Evolutionary conservation across 2,888 invertebrate genomes (phyloP).

Genomic region (Lithophane socia): DNA sequence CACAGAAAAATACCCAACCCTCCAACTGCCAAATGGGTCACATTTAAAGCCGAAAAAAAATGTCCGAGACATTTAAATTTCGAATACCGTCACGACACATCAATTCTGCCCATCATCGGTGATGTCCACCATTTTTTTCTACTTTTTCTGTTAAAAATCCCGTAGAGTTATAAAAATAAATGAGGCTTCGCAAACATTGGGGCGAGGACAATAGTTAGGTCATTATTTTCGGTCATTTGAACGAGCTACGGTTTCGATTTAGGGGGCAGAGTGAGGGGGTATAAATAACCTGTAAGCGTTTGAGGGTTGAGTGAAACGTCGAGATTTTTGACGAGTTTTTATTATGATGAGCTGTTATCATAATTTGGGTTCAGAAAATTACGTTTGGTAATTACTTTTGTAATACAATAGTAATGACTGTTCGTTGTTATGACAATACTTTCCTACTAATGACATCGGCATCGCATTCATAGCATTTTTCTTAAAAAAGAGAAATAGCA

Average conservation of each 20-base stretch:
- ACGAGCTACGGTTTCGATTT: slow-evolving; percentile 78
- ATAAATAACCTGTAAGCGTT: slow-evolving; percentile 83
- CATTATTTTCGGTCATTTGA: slow-evolving; percentile 90
- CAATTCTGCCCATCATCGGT: slow-evolving; percentile 78
- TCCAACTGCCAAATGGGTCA: slow-evolving; percentile 66
- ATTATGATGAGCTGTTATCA: slow-evolving; percentile 57
- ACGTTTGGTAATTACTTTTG: slow-evolving; percentile 34
- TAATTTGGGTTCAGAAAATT: slow-evolving; percentile 64
- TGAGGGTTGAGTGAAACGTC: slow-evolving; percentile 77
- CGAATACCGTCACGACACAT: slow-evolving; percentile 80
- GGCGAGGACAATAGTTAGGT: slow-evolving; percentile 89
- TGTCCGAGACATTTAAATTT: slow-evolving; percentile 76
- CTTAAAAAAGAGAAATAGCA: neutral
- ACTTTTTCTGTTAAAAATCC: slow-evolving; percentile 84
- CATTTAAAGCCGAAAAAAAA: slow-evolving; percentile 67
- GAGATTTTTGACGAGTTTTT: slow-evolving; percentile 70
- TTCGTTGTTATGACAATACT: neutral
- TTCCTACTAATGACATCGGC: neutral
- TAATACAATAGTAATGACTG: neutral
- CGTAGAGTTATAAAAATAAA: slow-evolving; percentile 87
- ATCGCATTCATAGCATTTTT: neutral
- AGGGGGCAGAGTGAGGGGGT: slow-evolving; percentile 74
- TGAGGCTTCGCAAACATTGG: slow-evolving; percentile 85
- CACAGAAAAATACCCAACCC: slow-evolving; percentile 58
- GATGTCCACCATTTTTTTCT: slow-evolving; percentile 81